Conservation (phyloP, 1,140 invertebrate species). For the Micrasema minimum region DNA sequence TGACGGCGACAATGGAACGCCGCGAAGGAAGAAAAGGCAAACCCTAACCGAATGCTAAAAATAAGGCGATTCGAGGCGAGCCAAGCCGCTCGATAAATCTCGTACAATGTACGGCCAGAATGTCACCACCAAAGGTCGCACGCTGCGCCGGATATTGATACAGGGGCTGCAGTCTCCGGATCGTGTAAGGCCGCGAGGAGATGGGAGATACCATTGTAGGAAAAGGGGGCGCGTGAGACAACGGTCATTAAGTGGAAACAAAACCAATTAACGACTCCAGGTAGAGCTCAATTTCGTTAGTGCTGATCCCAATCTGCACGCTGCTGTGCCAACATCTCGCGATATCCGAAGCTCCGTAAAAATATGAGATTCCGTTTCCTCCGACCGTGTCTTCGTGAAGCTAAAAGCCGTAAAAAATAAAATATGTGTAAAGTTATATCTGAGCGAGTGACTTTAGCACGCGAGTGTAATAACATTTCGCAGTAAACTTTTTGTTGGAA, state of each 20-base stretch:
- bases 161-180: not conserved
- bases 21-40: conserved; percentile 25
- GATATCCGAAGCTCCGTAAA: too few species aligned
- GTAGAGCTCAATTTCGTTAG: not conserved
- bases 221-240: too few species aligned
- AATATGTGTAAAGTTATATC: too few species aligned
- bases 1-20: conserved; percentile 21
- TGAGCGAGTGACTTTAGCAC: too few species aligned
- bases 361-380: too few species aligned
- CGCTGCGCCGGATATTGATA: not conserved
- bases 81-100: conserved; percentile 31
- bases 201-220: not conserved
- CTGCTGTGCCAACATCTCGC: too few species aligned
- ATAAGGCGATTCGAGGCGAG: conserved; percentile 28
- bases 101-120: conserved; percentile 14
- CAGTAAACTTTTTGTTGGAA: too few species aligned
- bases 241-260: not conserved
- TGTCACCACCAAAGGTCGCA: conserved; percentile 30
- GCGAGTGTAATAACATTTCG: too few species aligned
- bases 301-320: not conserved
- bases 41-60: conserved; percentile 34
- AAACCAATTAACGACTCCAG: not conserved
- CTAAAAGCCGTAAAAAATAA: too few species aligned
- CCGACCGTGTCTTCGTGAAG: too few species aligned
- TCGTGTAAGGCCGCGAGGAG: conserved; percentile 18